Evolutionary conservation across 2,888 invertebrate genomes (phyloP), one percentile per base, ranked within the genome.

Genomic region (Melanophora roralis): DNA sequence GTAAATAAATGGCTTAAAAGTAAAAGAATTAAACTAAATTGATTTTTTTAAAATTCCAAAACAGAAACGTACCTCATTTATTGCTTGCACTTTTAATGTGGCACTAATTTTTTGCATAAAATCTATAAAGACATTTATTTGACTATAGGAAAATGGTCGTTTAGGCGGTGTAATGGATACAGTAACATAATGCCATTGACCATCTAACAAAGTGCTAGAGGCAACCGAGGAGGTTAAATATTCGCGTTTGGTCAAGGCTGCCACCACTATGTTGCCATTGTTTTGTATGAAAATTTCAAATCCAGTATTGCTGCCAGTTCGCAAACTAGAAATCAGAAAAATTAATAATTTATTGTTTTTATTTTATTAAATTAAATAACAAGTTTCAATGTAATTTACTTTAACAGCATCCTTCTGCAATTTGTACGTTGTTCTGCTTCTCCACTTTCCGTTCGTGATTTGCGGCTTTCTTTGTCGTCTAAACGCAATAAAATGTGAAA

Each of bases 241-340:
- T 84, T 93, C 93, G 62, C 92, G 92, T 82, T 91, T 91, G 23
- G 91, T 92, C 34, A 90, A 86, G 1, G 92, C 91, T 9, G 92
- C 92, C 14, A 93, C 91, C 3, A 92, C 91, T 34, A 93, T 88
- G 72, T 90, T 90, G 32, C 92, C 91, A 83, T 91, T 91, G 45
- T 90, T 87, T 51, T 91, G 91, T 49, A 93, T 89, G 85, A 93
- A 93, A 2, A 92, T 91, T 85, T 93, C 93, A 82, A 93, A 92
- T 1, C 93, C 93, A 36, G 90, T 89, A 3, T 92, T 92, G 74
- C 89, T 88, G 78, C 85, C 88, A 2, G 92, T 92, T 38, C 90
- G 87, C 75, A 93, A 87, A 78, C 92, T 92, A 83, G n/a, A 38
- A 87, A 86, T 19, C 8, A 34, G 21, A 2, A 36, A 14, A 23